Evolutionary conservation across 2,797 vertebrate genomes (phyloP), one percentile per base, ranked within the genome.

Genomic region (Taeniopygia guttata): DNA sequence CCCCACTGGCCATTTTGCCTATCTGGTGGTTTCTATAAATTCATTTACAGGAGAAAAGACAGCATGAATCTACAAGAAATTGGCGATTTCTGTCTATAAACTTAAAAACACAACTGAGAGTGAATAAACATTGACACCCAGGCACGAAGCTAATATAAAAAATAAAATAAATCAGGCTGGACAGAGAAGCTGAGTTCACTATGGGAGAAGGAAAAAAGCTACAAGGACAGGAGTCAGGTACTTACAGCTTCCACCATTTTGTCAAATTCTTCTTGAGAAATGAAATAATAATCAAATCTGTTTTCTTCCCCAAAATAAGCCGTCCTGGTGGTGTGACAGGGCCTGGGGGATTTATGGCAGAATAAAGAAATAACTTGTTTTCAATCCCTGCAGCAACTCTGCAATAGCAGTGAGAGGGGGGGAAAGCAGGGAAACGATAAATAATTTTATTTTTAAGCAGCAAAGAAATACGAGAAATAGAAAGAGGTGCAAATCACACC

Each of bases 251-350:
- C 93, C 88, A 98, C 95, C 98, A 99, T 98, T 93, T 97, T 93
- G 58, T 98, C 97, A 97, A 99, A 99, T 19, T 96, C 98, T 86
- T 98, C 98, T 78, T 98, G 96, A 22, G 98, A 98, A 95, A 99
- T 74, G 90, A 99, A 99, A 95, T 99, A 98, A 96, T 99, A 99
- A 97, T 99, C 99, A 4, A 97, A 96, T 51, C 98, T 98, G 87
- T 99, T 98, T 80, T 99, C 98, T 96, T 99, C 99, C 77, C 98
- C 98, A 82, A 97, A 98, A 93, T 99, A 99, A 54, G 98, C 98
- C 16, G 80, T 91, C 96, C 99, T 98, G 30, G 99, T 99, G 77
- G 99, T 99, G 96, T 99, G 99, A 85, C 98, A 98, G 84, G 98
- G 97, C 64, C 99, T 99, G 97, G 75, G 97, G 96, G 54, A 96